Base-by-base conservation (phyloP, 92 coral and sea anemone species). In the Pocillopora grandis region DNA sequence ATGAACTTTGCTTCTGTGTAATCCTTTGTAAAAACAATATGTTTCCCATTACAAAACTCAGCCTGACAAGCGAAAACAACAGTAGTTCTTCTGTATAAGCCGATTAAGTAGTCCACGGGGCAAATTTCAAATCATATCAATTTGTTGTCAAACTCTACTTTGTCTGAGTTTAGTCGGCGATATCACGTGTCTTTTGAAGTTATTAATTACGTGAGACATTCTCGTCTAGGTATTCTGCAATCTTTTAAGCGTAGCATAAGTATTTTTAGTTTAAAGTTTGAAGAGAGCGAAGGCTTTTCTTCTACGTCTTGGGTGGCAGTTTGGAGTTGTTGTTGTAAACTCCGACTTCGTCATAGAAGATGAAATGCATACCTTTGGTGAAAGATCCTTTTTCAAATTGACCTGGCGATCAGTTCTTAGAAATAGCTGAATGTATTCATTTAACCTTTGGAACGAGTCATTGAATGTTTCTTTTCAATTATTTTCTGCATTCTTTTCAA, bases 241-340 rank as follows among this genome's bases (percentile, higher is more conserved):
- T 9, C 2, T 61, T 42, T 72, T 20, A 12, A 55, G 27, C 23
- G 17, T 49, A 37, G 61, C 23, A 14, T 56, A 63, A 15, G 82
- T 21, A 21, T n/a, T 33, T 63, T 21, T 76, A 37, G 75, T 78
- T 31, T 63, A 58, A 63, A 42, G 12, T 48, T 31, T 14, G 12
- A 55, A 9, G 72, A n/a, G 15, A 48, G 3, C 36, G 20, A 64
- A 20, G 17, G 57, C 52, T 52, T 64, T 78, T 14, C 12, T 49
- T 64, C 42, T 55, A 20, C 72, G 2, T 21, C 82, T n/a, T 78
- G 82, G 82, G 82, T 78, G 72, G 82, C 60, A 59, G n/a, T 48
- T 36, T 20, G 7, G 52, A 21, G 3, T 60, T 60, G 27, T 76
- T 59, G n/a, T 59, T 61, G 1, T 76, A 58, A 57, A 76, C 66